Conservation (phyloP, 2,888 invertebrate genomes). For the Monoplex corrugatus region DNA sequence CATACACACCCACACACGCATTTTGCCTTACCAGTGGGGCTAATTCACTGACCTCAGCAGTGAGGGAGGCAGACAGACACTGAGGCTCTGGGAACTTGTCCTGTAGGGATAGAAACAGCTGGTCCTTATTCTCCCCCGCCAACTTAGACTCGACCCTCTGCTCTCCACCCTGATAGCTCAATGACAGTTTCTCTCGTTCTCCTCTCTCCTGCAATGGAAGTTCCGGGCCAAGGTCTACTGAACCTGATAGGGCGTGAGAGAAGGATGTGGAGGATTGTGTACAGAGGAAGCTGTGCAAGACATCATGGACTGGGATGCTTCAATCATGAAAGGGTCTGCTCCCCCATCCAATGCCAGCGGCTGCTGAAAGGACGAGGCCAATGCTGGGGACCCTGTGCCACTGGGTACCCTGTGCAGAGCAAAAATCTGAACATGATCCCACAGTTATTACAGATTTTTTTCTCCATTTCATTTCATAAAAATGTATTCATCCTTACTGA, state of each 20-base stretch:
- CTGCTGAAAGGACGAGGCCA: neutral
- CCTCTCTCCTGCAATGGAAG: constrained; percentile 60
- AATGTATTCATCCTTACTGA: no score
- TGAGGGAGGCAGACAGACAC: constrained; percentile 72
- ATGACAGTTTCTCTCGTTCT: constrained; percentile 64
- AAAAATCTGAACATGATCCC: no score
- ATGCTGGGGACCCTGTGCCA: constrained; percentile 3
- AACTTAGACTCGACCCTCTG: constrained; percentile 56
- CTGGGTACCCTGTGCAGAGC: constrained; percentile 41
- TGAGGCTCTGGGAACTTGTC: constrained; percentile 66
- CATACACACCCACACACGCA: neutral
- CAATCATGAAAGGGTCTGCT: neutral
- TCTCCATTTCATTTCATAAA: no score
- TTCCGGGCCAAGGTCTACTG: constrained; percentile 48
- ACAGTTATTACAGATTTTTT: no score
- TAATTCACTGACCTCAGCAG: constrained; percentile 50
- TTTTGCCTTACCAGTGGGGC: neutral
- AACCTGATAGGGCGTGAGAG: neutral
- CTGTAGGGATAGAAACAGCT: constrained; percentile 36
- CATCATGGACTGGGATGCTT: neutral
- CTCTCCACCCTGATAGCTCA: constrained; percentile 65
- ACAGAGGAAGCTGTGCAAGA: constrained; percentile 12
- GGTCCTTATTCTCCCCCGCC: constrained; percentile 42
- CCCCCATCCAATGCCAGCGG: neutral
- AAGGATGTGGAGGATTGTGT: constrained; percentile 23